These are phyloP conservation scores for Lampropteryx suffumata DNA, from an alignment of 2,888 invertebrate species.

Conservation along the genomic window DNA sequence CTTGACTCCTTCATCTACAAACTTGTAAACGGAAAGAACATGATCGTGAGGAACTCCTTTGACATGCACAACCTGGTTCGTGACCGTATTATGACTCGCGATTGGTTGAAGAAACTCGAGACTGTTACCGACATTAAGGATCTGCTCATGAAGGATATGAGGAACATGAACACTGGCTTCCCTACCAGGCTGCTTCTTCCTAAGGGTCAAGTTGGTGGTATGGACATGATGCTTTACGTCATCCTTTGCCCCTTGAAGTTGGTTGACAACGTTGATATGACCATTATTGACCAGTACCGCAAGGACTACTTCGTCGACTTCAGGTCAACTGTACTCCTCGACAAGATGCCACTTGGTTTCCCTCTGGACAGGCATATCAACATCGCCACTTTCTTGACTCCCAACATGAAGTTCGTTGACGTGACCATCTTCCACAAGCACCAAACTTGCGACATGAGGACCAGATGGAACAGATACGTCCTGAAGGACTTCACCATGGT, in stretches of 20 bases:
- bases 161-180: conserved; percentile 84
- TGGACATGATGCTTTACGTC: conserved; percentile 85
- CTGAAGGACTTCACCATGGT: conserved; percentile 61
- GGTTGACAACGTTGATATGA: conserved; percentile 64
- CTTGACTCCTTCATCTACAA: conserved; percentile 84
- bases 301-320: conserved; percentile 68
- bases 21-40: conserved; percentile 85
- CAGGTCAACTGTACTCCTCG: conserved; percentile 74
- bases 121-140: conserved; percentile 70
- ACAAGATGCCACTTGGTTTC: conserved; percentile 87
- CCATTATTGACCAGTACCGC: conserved; percentile 67
- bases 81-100: conserved; percentile 86
- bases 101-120: conserved; percentile 85
- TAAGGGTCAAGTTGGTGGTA: conserved; percentile 86
- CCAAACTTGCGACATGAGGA: conserved; percentile 70
- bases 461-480: conserved; percentile 66
- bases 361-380: conserved; percentile 88
- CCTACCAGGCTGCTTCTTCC: conserved; percentile 88
- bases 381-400: conserved; percentile 82
- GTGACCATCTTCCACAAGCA: conserved; percentile 85
- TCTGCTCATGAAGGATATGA: conserved; percentile 58
- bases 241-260: conserved; percentile 82
- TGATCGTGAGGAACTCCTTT: conserved; percentile 83
- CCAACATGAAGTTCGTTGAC: conserved; percentile 87
- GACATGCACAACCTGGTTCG: conserved; percentile 86